Base-by-base conservation (phyloP, 2,113 vertebrate genomes). In the Notothenia rossii region DNA sequence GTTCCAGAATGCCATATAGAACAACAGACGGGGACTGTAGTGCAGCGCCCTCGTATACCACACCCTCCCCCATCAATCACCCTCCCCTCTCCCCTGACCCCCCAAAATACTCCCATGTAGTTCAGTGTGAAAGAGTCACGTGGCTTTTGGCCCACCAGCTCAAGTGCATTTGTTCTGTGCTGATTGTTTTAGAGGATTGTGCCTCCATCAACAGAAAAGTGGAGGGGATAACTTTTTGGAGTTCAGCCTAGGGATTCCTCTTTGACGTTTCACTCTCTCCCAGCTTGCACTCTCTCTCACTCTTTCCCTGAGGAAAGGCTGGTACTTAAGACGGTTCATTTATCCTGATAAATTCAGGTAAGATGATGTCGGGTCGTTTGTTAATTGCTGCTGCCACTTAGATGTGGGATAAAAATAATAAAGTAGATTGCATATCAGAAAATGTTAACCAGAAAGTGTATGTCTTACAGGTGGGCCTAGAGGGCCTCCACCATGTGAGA, bases 151-250 rank as follows among this genome's bases (percentile, higher is more conserved):
- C 81, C 82, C 85, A 65, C 70, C 78, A 87, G 92, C 88, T 92
- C 81, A 85, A 89, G 83, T 88, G 90, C 84, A 79, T 93, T 92
- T 93, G 91, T 92, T 92, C 86, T 86, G 81, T 85, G 85, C 56
- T 59, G 83, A 88, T 86, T 89, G 89, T 90, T 91, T 83, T 94
- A 91, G 94, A 93, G 92, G 92, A 93, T 95, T 96, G 93, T 95
- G 95, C 95, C 91, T 90, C 90, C 95, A 94, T 96, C 94, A 22
- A 95, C 95, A 96, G 86, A 96, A 96, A 95, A 92, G 84, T 81
- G 51, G 87, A 84, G 89, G 86, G 94, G 91, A 94, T 95, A 96
- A 95, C 94, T 89, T 95, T 96, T 95, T 95, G 95, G 94, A 95
- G 90, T 93, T 91, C 81, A 62, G 92, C 92, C 92, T 91, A 79